phyloP scores from a whole-genome alignment of 2,113 vertebrate species.

The Psophia crepitans region DNA sequence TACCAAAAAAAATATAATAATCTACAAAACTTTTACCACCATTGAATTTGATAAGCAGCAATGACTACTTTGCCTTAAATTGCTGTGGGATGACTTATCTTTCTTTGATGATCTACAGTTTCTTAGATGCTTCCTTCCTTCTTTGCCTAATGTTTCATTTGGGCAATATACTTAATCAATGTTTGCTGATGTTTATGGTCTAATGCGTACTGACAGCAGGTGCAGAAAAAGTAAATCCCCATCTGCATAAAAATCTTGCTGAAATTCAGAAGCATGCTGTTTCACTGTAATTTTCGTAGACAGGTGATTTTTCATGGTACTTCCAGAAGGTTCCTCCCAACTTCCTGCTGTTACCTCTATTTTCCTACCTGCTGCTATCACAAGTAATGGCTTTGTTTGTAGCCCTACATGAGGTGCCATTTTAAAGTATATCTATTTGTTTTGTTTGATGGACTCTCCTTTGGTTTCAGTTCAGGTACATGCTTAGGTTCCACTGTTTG shows the following conservation, averaged over 20 bases:
- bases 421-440: not conserved
- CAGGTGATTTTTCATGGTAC: conserved; percentile 72
- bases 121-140: not conserved
- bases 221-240: conserved; percentile 56
- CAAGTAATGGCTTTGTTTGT: not conserved
- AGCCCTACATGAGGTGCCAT: not conserved
- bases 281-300: conserved; percentile 72
- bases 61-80: conserved; percentile 11
- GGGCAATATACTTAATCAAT: conserved; percentile 74
- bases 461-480: not conserved
- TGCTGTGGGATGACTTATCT: conserved; percentile 23
- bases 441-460: not conserved
- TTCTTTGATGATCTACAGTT: conserved; percentile 32
- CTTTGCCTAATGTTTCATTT: conserved; percentile 61
- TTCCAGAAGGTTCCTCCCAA: not conserved
- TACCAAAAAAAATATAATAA: not conserved
- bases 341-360: conserved; percentile 1
- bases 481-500: not conserved
- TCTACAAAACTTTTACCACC: not conserved
- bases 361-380: conserved; percentile 52
- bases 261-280: conserved; percentile 63
- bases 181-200: conserved; percentile 72
- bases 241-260: conserved; percentile 71
- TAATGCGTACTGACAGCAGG: conserved; percentile 73
- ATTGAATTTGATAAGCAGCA: not conserved